Evolutionary conservation across 2,113 vertebrate genomes (phyloP).

Genomic region (human (Homo sapiens)): DNA sequence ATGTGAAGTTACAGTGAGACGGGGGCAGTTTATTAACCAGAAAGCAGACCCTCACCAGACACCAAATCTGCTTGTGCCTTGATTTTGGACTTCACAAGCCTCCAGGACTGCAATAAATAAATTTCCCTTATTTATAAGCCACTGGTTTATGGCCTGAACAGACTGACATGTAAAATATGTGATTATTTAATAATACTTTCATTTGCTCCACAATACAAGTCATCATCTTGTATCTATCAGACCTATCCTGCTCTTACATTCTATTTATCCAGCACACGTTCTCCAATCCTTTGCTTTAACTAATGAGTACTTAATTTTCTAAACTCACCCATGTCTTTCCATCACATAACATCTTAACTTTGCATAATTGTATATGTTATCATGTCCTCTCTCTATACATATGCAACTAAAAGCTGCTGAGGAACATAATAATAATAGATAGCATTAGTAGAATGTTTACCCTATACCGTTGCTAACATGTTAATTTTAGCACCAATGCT

Average conservation of each 20-base stretch:
- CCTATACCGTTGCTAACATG: neutral
- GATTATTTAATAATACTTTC: neutral
- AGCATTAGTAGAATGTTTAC: neutral
- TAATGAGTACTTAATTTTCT: neutral
- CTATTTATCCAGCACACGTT: neutral
- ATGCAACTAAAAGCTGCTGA: neutral
- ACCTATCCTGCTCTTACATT: neutral
- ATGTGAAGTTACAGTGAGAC: neutral
- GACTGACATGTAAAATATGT: neutral
- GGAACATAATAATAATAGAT: neutral
- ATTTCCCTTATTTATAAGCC: neutral
- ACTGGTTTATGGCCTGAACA: neutral
- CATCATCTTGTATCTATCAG: no score
- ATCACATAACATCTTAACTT: neutral
- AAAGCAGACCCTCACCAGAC: no score
- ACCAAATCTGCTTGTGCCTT: neutral
- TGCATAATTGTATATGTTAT: neutral
- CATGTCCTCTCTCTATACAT: neutral
- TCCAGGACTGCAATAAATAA: neutral
- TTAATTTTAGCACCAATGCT: neutral
- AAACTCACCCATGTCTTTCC: neutral
- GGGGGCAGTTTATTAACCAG: neutral
- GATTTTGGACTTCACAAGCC: neutral
- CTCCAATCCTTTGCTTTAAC: neutral
- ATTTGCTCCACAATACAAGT: neutral